These are phyloP conservation scores for Conus ventricosus DNA, from an alignment of 1,140 invertebrate genomes.

Conservation along the genomic window DNA sequence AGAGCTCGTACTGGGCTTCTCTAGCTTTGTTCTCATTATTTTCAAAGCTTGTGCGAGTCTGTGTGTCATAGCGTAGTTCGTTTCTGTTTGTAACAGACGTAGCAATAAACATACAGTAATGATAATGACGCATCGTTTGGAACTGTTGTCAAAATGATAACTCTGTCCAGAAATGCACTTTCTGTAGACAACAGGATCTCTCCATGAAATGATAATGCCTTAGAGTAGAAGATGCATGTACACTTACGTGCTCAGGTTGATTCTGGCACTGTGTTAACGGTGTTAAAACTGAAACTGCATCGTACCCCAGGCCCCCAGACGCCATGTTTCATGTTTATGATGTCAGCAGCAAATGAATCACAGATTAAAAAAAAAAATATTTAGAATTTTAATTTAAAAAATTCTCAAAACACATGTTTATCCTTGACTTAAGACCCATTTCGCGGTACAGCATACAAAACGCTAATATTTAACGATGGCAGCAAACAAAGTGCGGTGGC, in stretches of 20 bases:
- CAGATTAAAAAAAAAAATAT: neutral
- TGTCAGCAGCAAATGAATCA: slow-evolving; percentile 24
- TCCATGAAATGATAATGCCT: neutral
- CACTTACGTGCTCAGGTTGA: slow-evolving; percentile 37
- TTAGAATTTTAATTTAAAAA: neutral
- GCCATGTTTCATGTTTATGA: slow-evolving; percentile 40
- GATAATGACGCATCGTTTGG: too few relatives aligned
- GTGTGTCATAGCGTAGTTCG: too few relatives aligned
- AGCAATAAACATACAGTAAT: too few relatives aligned
- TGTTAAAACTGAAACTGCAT: slow-evolving; percentile 39
- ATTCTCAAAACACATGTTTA: neutral
- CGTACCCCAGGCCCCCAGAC: slow-evolving; percentile 34
- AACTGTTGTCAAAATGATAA: too few relatives aligned
- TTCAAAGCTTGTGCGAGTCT: too few relatives aligned
- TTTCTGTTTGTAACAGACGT: too few relatives aligned
- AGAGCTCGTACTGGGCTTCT: too few relatives aligned
- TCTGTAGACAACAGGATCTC: neutral
- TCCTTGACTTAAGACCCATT: neutral
- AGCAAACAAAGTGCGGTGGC: too few relatives aligned
- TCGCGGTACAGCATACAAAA: neutral
- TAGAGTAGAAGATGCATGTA: neutral
- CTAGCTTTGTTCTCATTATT: too few relatives aligned
- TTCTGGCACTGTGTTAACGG: slow-evolving; percentile 41
- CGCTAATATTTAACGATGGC: too few relatives aligned
- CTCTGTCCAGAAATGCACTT: neutral